phyloP scores from a whole-genome alignment of 2,888 invertebrate species.

The Dolomedes plantarius region DNA sequence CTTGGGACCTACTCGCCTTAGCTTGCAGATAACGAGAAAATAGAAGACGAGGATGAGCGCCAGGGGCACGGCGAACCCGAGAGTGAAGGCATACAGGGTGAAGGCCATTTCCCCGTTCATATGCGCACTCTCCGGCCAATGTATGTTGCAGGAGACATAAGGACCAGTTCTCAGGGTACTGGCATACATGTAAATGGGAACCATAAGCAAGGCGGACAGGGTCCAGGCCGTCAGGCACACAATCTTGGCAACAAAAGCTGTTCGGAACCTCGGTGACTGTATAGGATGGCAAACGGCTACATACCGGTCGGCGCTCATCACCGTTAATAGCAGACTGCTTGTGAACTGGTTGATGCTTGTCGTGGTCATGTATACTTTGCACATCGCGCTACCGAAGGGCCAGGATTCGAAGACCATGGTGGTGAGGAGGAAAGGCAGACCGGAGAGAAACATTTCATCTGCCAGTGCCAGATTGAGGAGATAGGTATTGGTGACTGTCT shows the following conservation, averaged over 20 bases:
- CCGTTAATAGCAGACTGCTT: constrained; percentile 91
- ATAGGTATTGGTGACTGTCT: constrained; percentile 95
- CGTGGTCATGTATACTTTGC: constrained; percentile 91
- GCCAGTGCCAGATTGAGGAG: constrained; percentile 93
- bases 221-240: constrained; percentile 83
- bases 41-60: constrained; percentile 91
- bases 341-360: constrained; percentile 95
- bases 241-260: constrained; percentile 88
- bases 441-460: constrained; percentile 93
- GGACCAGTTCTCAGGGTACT: constrained; percentile 59
- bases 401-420: constrained; percentile 88
- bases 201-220: constrained; percentile 89
- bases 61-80: constrained; percentile 91
- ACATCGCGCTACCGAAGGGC: constrained; percentile 91
- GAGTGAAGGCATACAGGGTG: constrained; percentile 89
- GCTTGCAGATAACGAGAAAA: constrained; percentile 89
- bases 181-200: constrained; percentile 81
- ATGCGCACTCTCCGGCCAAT: constrained; percentile 72
- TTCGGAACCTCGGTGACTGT: constrained; percentile 88
- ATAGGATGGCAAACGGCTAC: constrained; percentile 96
- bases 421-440: constrained; percentile 90
- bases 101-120: constrained; percentile 86
- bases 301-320: constrained; percentile 91
- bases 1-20: constrained; percentile 88
- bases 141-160: constrained; percentile 72